Conservation (phyloP, 2,888 invertebrate genomes). For the Lasius fuliginosus region DNA sequence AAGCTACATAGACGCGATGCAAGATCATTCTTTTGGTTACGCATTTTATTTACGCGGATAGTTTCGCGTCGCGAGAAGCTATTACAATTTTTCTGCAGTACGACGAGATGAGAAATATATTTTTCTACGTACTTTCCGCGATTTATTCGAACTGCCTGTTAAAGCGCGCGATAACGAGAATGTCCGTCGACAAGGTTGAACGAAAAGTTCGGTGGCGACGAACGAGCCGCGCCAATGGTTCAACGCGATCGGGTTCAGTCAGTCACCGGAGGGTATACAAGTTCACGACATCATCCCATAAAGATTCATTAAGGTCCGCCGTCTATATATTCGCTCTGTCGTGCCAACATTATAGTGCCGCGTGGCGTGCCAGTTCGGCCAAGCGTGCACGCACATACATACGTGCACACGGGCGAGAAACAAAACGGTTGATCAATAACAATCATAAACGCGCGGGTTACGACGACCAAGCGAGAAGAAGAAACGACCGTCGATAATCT, state of each 20-base stretch:
- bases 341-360: conserved; percentile 83
- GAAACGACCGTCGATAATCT: conserved; percentile 50
- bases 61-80: not conserved
- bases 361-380: conserved; percentile 74
- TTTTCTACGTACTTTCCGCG: not conserved
- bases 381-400: conserved; percentile 58
- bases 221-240: conserved; percentile 80
- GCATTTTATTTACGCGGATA: not conserved
- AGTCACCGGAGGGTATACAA: conserved; percentile 86
- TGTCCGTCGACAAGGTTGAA: conserved; percentile 48
- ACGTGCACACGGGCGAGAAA: conserved; percentile 65
- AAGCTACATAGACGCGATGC: not conserved
- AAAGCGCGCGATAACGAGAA: conserved; percentile 39
- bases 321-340: conserved; percentile 84
- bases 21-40: not conserved
- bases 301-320: conserved; percentile 86
- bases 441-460: conserved; percentile 79
- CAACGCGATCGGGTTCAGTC: conserved; percentile 82
- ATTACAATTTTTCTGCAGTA: not conserved
- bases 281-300: conserved; percentile 86
- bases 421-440: conserved; percentile 84
- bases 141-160: conserved; percentile 23
- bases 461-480: conserved; percentile 48
- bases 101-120: not conserved
- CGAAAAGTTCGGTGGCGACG: conserved; percentile 53